Percentiles rank a stretch among this genome's conserved stretches.
phyloP scores from a whole-genome alignment of 1,140 invertebrate genomes.

The Sinella curviseta region DNA sequence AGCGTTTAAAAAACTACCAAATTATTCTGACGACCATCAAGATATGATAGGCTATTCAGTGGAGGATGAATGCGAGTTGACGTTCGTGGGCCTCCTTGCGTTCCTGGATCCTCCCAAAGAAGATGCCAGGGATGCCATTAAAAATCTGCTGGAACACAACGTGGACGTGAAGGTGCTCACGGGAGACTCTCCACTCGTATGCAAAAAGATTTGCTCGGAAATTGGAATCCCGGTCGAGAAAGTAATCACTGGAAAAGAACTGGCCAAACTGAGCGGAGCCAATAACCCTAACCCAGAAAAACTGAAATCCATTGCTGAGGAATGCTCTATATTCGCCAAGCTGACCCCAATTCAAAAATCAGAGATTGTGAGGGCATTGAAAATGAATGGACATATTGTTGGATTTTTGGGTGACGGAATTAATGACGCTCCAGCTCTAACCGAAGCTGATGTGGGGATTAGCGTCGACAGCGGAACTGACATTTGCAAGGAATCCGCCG shows the following conservation, averaged over 20 bases:
- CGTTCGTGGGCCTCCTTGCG: slow-evolving; percentile 28
- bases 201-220: slow-evolving; percentile 36
- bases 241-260: slow-evolving; percentile 15
- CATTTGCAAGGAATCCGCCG: slow-evolving; percentile 48
- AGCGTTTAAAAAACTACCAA: neutral
- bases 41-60: neutral
- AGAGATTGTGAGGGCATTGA: slow-evolving; percentile 32
- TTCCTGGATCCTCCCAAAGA: slow-evolving; percentile 39
- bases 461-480: slow-evolving; percentile 47
- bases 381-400: slow-evolving; percentile 39
- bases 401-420: slow-evolving; percentile 51
- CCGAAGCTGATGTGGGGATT: slow-evolving; percentile 47
- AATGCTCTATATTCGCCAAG: slow-evolving; percentile 36
- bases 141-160: slow-evolving; percentile 27
- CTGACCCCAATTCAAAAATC: slow-evolving; percentile 41
- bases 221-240: slow-evolving; percentile 13
- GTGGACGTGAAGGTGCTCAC: slow-evolving; percentile 35
- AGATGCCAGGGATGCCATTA: neutral
- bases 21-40: neutral
- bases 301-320: neutral
- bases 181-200: slow-evolving; percentile 31
- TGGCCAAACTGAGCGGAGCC: slow-evolving; percentile 15
- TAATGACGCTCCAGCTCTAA: slow-evolving; percentile 48
- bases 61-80: slow-evolving; percentile 25
- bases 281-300: no score